A percentile compares a stretch with the other conserved stretches of the same genome.
Evolutionary conservation across 2,888 invertebrate species (phyloP).

Genomic region (Heliconius aoede): DNA sequence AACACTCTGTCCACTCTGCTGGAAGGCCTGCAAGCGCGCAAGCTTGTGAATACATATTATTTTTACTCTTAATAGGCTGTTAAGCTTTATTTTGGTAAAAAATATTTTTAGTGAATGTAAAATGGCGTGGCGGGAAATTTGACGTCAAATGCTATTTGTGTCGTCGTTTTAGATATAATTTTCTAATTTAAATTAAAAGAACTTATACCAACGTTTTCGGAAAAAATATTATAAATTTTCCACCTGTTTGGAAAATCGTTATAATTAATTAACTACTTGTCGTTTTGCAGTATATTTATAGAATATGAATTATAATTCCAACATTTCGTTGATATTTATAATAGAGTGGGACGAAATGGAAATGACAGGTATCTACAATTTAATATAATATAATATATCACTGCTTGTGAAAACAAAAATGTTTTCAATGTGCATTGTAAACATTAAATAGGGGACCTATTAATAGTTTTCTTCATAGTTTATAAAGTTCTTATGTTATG

Average conservation of each 20-base stretch:
- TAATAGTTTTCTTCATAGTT: neutral
- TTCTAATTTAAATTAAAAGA: neutral
- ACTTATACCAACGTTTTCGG: neutral
- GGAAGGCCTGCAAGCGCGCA: constrained; percentile 36
- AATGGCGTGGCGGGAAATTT: neutral
- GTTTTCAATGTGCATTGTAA: neutral
- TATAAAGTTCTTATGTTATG: neutral
- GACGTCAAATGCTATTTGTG: neutral
- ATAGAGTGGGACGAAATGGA: neutral
- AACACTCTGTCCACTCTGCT: constrained; percentile 54
- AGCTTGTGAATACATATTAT: constrained; percentile 40
- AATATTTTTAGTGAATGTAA: constrained; percentile 24
- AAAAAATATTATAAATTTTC: neutral
- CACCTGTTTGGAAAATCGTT: neutral
- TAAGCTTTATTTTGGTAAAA: constrained; percentile 25
- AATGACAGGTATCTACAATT: constrained; percentile 1
- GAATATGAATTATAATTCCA: neutral
- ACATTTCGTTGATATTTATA: constrained; percentile 11
- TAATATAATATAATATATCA: constrained; percentile 16
- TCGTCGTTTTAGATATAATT: neutral
- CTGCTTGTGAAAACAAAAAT: neutral
- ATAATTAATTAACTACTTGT: neutral
- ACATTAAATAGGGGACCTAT: neutral
- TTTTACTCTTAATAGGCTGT: constrained; percentile 26
- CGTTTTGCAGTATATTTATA: neutral